phyloP scores from a whole-genome alignment of 2,888 invertebrate species.

The Cataglyphis albicans region DNA sequence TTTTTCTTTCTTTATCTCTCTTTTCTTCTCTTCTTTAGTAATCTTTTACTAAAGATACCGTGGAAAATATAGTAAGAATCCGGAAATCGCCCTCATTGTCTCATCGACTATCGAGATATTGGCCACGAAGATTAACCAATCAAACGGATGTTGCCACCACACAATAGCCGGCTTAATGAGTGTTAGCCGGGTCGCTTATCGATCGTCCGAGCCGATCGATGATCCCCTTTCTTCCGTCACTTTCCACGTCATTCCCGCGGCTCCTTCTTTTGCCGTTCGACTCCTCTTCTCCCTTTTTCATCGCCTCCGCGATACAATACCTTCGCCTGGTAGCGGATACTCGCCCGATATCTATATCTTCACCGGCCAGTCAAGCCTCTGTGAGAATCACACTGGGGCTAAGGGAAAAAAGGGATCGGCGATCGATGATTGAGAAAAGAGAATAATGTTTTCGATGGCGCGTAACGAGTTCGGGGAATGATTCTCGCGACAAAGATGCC shows the following conservation, averaged over 20 bases:
- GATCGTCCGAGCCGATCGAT: constrained; percentile 72
- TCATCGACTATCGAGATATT: constrained; percentile 39
- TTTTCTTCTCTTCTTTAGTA: not conserved
- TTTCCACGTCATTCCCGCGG: constrained; percentile 69
- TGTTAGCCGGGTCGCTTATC: constrained; percentile 76
- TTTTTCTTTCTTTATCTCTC: not conserved
- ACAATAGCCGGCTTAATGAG: constrained; percentile 83
- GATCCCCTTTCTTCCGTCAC: constrained; percentile 66
- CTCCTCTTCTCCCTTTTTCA: constrained; percentile 62
- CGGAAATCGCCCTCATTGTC: constrained; percentile 40
- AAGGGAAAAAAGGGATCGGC: constrained; percentile 32
- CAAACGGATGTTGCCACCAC: constrained; percentile 81
- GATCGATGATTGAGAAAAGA: constrained; percentile 54
- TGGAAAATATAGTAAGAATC: constrained; percentile 34
- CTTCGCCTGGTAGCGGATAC: constrained; percentile 59
- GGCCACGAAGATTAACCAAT: constrained; percentile 82
- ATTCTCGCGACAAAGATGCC: constrained; percentile 25
- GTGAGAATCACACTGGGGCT: constrained; percentile 48
- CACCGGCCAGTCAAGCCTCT: constrained; percentile 28
- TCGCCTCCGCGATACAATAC: constrained; percentile 61
- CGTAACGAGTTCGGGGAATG: constrained; percentile 35
- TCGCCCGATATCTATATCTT: constrained; percentile 64
- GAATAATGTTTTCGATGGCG: constrained; percentile 42
- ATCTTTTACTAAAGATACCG: not conserved
- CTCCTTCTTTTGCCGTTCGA: constrained; percentile 53